These are phyloP conservation scores for Rhinolophus ferrumequinum DNA, from an alignment of 2,113 vertebrate genomes.

Conservation along the genomic window DNA sequence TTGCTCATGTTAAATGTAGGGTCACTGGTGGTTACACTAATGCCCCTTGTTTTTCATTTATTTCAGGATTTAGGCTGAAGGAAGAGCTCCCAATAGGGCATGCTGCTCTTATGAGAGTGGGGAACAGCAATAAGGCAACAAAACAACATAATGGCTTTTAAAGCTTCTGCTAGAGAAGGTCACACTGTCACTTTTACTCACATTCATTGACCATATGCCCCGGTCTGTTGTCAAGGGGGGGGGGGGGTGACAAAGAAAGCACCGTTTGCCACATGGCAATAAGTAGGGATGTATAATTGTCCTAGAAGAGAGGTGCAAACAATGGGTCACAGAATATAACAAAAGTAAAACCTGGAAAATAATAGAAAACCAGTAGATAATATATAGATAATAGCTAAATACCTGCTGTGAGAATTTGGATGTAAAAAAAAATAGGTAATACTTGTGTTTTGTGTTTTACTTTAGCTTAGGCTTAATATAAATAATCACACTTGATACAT, in stretches of 20 bases:
- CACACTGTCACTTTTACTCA: neutral
- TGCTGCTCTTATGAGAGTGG: neutral
- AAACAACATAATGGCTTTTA: neutral
- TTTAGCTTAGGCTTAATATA: neutral
- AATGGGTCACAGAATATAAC: neutral
- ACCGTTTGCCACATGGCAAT: neutral
- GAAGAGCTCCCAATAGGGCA: neutral
- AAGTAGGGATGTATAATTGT: neutral
- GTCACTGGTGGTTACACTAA: neutral
- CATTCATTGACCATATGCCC: neutral
- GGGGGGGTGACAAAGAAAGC: neutral
- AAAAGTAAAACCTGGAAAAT: neutral
- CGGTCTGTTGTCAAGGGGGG: neutral
- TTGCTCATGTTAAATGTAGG: neutral
- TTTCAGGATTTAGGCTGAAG: neutral
- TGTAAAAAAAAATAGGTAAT: neutral
- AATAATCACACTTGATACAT: neutral
- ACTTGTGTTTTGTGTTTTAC: neutral
- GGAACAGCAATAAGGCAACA: neutral
- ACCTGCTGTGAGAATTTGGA: neutral
- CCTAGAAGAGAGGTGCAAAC: neutral
- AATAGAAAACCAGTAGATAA: neutral
- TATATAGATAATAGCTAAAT: neutral
- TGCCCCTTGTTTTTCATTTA: neutral
- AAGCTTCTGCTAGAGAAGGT: neutral